These are phyloP conservation scores for Choristoneura fumiferana DNA, from an alignment of 1,140 invertebrate genomes.

Conservation along the genomic window DNA sequence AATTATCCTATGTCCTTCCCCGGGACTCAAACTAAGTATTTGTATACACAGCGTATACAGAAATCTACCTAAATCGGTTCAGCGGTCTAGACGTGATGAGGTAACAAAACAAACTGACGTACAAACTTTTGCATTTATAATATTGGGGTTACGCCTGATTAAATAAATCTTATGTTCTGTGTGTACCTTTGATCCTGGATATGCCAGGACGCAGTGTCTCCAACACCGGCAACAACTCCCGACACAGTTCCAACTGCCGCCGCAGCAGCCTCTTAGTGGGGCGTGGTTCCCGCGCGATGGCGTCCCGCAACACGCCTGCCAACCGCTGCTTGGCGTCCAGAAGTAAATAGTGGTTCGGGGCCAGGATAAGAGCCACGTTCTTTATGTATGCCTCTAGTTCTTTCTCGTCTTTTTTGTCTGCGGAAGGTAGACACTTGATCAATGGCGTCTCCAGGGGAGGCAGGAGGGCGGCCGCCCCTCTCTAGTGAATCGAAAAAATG, in stretches of 20 bases:
- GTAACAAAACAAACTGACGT: no score
- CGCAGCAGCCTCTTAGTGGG: slow-evolving; percentile 79
- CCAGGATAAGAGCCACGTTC: slow-evolving; percentile 79
- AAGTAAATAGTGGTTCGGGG: slow-evolving; percentile 82
- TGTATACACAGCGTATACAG: slow-evolving; percentile 15
- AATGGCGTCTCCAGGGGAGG: no score
- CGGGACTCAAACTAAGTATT: no score
- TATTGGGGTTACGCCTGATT: no score
- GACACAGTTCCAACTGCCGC: slow-evolving; percentile 82
- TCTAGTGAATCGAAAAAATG: no score
- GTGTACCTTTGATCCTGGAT: slow-evolving; percentile 85
- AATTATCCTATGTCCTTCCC: no score
- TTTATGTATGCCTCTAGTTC: slow-evolving; percentile 80
- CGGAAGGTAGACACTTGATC: background rate
- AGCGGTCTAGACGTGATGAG: no score
- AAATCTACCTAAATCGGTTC: no score
- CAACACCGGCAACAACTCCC: slow-evolving; percentile 82
- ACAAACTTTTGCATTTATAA: no score
- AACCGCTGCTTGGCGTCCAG: slow-evolving; percentile 84
- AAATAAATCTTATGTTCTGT: no score
- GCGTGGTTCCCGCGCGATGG: slow-evolving; percentile 73
- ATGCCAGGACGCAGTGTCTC: slow-evolving; percentile 86
- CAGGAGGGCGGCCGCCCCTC: no score
- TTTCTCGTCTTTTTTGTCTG: slow-evolving; percentile 72
- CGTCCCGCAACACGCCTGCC: slow-evolving; percentile 79